Evolutionary conservation across 2,113 vertebrate species (phyloP).

Genomic region (Bujurquina vittata): DNA sequence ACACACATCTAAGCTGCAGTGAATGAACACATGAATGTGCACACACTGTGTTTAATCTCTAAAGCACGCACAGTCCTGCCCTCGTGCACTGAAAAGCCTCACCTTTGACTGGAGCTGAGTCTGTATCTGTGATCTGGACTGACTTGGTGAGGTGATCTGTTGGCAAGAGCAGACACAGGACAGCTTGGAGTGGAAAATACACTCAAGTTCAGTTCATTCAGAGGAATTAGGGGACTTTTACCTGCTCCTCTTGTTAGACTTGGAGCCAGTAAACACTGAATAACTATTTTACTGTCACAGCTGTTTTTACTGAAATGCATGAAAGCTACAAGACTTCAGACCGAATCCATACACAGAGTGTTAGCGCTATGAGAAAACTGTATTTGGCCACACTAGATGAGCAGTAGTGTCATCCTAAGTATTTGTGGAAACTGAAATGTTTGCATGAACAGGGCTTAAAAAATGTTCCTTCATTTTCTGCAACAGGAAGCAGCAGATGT

Average conservation of each 20-base stretch:
- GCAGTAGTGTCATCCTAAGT: too few species aligned
- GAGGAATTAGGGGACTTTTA: neutral
- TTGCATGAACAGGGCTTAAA: neutral
- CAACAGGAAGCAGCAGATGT: neutral
- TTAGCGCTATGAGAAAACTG: neutral
- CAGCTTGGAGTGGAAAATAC: neutral
- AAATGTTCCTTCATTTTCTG: neutral
- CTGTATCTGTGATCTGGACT: neutral
- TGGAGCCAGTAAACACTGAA: neutral
- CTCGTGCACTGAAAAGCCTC: neutral
- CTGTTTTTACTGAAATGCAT: neutral
- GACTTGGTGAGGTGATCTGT: slow-evolving; percentile 46
- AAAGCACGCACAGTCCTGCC: neutral
- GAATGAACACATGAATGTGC: neutral
- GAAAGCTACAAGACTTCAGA: neutral
- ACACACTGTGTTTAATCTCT: neutral
- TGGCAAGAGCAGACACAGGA: neutral
- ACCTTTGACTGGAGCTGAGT: slow-evolving; percentile 45
- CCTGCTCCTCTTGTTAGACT: too few species aligned
- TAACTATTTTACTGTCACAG: too few species aligned
- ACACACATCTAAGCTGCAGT: neutral
- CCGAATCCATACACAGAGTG: neutral
- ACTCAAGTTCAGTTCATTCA: neutral
- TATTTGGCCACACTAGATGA: neutral
- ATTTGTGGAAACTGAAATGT: neutral